Evolutionary conservation across 1,140 invertebrate genomes (phyloP), one percentile per base, ranked within the genome.

Genomic region (Thaumatotibia leucotreta): DNA sequence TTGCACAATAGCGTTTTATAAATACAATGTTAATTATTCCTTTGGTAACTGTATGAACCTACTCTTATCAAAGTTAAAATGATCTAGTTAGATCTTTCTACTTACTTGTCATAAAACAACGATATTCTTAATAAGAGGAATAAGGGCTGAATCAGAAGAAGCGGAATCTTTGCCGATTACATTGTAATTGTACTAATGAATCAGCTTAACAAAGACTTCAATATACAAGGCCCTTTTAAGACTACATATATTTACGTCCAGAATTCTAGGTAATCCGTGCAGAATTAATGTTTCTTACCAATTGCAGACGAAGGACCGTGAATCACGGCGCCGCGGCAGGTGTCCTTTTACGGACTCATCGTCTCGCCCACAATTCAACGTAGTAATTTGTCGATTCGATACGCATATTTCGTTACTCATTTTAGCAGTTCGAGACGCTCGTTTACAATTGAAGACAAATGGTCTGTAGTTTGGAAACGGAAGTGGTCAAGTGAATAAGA

Each of bases 391-490:
- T 14, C 52, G 52, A 58, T 58, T 58, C 23, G 52, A 14, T 17
- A 20, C 52, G 52, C 52, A 58, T 58, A 58, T 58, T 58, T 58
- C 24, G 52, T 58, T 58, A 58, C 52, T 58, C 52, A 58, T 58
- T 58, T 24, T 58, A 14, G 52, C 22, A n/a, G 52, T 58, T 58
- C n/a, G 52, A 27, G 24, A 58, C 27, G 52, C 52, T 58, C 52
- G 27, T 58, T 58, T 31, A 29, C 52, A 58, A 58, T 58, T 58
- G 17, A 58, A 58, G 23, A 58, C 52, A 58, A 58, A 58, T 58
- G 9, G 52, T 58, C 29, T 6, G 27, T 20, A 27, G 52, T 58
- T 58, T 58, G 52, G 52, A 58, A 58, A 20, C 52, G 52, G 52
- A 58, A 58, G 52, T 58, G 52, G 52, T 58, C 52, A 14, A 58